Conservation (phyloP, 2,113 vertebrate species). For the Sterrhoptilus dennistouni region DNA sequence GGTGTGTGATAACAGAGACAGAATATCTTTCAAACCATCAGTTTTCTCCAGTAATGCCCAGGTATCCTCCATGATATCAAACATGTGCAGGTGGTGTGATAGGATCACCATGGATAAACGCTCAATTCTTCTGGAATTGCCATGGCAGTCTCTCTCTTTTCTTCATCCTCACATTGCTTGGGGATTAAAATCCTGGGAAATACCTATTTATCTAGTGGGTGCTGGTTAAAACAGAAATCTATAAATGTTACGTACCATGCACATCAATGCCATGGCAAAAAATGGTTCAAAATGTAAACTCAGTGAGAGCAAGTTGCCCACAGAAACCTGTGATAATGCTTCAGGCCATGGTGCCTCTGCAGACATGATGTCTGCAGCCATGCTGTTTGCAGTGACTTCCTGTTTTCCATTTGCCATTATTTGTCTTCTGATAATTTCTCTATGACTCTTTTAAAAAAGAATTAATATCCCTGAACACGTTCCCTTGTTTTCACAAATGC, state of each 20-base stretch:
- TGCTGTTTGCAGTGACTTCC: neutral
- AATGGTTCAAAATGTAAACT: neutral
- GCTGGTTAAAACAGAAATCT: neutral
- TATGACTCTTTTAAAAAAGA: neutral
- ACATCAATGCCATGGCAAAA: neutral
- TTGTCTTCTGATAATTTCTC: neutral
- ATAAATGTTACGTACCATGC: neutral
- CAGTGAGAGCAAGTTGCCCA: neutral
- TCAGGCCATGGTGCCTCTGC: neutral
- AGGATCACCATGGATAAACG: neutral
- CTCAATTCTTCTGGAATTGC: neutral
- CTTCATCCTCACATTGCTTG: neutral
- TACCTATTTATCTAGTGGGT: neutral
- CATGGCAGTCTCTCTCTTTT: neutral
- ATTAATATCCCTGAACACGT: neutral
- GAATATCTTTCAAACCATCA: neutral
- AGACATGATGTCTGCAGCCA: neutral
- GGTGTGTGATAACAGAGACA: neutral
- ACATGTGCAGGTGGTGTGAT: neutral
- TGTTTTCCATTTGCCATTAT: neutral
- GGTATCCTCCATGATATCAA: neutral
- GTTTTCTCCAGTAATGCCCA: neutral
- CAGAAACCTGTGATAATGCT: neutral
- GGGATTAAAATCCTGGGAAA: neutral
- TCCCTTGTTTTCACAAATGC: slow-evolving; percentile 2